Evolutionary conservation across 2,888 invertebrate species (phyloP).

Genomic region (Drosophila subsilvestris): DNA sequence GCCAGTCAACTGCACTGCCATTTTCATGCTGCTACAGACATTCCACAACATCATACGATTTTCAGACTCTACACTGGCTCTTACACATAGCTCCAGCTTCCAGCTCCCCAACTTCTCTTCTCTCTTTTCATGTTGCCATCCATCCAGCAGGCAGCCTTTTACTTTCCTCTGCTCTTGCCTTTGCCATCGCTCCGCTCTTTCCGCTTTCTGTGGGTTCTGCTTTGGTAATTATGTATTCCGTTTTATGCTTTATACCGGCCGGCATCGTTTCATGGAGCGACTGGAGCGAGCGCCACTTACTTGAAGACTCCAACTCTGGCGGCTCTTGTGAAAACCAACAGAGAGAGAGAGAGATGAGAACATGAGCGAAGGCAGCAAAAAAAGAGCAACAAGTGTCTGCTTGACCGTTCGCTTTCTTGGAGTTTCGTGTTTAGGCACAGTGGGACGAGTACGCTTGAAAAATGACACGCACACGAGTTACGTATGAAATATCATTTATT

Average conservation of each 20-base stretch:
- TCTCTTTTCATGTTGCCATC: constrained; percentile 1
- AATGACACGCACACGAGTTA: constrained; percentile 22
- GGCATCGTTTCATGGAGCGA: constrained; percentile 48
- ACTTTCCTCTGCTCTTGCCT: constrained; percentile 35
- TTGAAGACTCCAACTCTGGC: constrained; percentile 33
- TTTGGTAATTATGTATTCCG: constrained; percentile 41
- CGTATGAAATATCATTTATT: background rate
- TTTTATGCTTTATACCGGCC: constrained; percentile 65
- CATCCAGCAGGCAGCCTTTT: constrained; percentile 33
- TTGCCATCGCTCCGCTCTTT: constrained; percentile 4
- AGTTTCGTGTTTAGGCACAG: constrained; percentile 27
- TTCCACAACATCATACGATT: constrained; percentile 41
- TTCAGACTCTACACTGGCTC: constrained; percentile 10
- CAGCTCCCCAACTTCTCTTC: background rate
- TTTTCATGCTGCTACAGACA: constrained; percentile 32
- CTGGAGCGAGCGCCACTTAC: constrained; percentile 48
- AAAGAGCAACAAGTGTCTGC: constrained; percentile 48
- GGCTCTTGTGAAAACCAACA: constrained; percentile 30
- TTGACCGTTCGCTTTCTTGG: constrained; percentile 11
- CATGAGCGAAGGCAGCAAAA: constrained; percentile 9
- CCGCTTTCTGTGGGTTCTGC: constrained; percentile 37
- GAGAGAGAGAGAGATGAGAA: constrained; percentile 3
- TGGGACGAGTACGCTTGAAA: constrained; percentile 14
- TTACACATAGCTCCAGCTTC: background rate
- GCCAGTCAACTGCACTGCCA: constrained; percentile 37